Evolutionary conservation across 2,113 vertebrate species (phyloP), one percentile per base, ranked within the genome.

Genomic region (Salvelinus namaycush): DNA sequence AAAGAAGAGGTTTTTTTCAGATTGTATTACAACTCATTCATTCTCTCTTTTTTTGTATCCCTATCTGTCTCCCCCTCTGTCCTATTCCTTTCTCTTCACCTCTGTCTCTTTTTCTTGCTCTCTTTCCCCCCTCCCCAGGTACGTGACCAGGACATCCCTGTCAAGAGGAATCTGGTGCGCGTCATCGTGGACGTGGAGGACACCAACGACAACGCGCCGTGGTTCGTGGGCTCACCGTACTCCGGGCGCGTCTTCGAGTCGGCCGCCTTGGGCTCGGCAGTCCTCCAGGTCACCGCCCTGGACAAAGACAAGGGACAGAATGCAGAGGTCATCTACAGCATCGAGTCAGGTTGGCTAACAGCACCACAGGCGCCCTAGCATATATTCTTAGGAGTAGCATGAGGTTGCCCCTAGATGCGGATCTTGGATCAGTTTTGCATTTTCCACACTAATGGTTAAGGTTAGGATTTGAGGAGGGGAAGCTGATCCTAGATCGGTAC

Each of bases 131-230:
- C 6, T 91, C 74, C n/a, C 76, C 67, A 99, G 98, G 97, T 99
- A 2, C 95, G 98, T 71, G 98, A 99, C 88, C 97, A 99, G 70
- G 97, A 99, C 88, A 97, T 99, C 39, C 97, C 97, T 6, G 96
- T 99, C 0, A 97, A 97, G 85, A 95, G 97, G 80, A 98, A 97
- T 92, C 97, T 96, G 3, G 97, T 96, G 6, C 95, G 97, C 27
- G 86, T 99, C 1, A 68, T 97, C 7, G 67, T 99, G 39, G 94
- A 95, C 0, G 96, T 99, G 81, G 96, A 94, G 0, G 98, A 99
- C 87, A 92, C 95, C 0, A 99, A 99, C 2, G 98, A 99, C 89
- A 98, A 99, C 0, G 93, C 95, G 0, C 98, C 98, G 0, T 97
- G 96, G 96, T 99, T 99, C 83, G 95, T 96, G 9, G 96, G 96